Conservation (phyloP, 1,140 invertebrate genomes). For the Zaprionus gabonicus region DNA sequence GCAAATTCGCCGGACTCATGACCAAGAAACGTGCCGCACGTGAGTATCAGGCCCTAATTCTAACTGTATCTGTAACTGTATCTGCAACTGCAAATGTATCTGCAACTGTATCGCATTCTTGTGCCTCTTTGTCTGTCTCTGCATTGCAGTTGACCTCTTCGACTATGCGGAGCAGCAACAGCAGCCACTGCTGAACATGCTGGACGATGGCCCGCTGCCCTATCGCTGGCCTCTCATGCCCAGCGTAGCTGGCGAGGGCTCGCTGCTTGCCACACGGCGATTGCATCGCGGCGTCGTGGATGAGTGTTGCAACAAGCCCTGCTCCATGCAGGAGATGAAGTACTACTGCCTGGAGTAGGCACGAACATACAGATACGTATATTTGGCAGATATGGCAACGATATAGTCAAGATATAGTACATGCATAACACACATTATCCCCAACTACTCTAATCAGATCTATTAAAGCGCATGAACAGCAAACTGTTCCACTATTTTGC, state of each 20-base stretch:
- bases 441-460: neutral
- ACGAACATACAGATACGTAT: neutral
- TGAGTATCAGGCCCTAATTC: conserved; percentile 31
- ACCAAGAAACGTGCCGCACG: conserved; percentile 42
- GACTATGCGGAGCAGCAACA: conserved; percentile 56
- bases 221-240: neutral
- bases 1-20: conserved; percentile 15
- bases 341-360: conserved; percentile 43
- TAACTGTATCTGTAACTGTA: neutral
- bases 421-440: neutral
- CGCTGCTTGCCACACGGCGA: conserved; percentile 41
- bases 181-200: neutral
- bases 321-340: neutral
- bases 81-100: neutral
- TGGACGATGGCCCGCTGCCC: neutral
- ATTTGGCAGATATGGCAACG: neutral
- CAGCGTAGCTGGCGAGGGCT: conserved; percentile 7
- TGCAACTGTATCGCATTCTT: conserved; percentile 11
- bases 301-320: conserved; percentile 51
- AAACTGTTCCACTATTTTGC: conserved; percentile 5
- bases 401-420: neutral
- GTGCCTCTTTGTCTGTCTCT: conserved; percentile 13
- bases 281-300: conserved; percentile 50
- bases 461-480: conserved; percentile 31
- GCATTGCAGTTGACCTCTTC: conserved; percentile 56